Evolutionary conservation across 2,888 invertebrate genomes (phyloP).

Genomic region (Dyspetes luteomarginatus): DNA sequence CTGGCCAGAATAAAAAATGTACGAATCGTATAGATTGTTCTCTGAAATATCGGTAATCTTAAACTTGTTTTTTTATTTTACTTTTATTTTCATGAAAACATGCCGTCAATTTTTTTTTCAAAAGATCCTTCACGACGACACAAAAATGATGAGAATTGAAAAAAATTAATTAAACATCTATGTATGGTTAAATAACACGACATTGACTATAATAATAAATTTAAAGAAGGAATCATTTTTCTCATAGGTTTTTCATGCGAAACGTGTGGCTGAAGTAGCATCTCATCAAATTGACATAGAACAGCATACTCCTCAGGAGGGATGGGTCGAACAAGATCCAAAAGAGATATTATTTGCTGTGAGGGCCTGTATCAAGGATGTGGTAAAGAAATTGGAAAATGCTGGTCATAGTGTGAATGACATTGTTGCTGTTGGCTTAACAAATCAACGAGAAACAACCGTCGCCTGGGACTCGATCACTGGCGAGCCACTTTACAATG

Average conservation of each 20-base stretch:
- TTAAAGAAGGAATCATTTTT: neutral
- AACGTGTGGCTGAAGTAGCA: constrained; percentile 91
- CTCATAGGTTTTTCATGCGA: constrained; percentile 89
- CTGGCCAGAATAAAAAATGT: too few species aligned
- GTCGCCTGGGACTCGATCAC: constrained; percentile 97
- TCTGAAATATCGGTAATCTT: too few species aligned
- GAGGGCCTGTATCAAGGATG: constrained; percentile 91
- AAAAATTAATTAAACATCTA: neutral
- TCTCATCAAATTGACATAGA: constrained; percentile 93
- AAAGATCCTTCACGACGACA: too few species aligned
- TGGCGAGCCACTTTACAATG: constrained; percentile 96
- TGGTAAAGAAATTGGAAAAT: constrained; percentile 87
- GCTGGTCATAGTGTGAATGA: constrained; percentile 86
- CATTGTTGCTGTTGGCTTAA: constrained; percentile 94
- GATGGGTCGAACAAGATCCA: constrained; percentile 98
- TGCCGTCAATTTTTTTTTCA: too few species aligned
- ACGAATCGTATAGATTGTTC: too few species aligned
- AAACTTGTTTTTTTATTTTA: too few species aligned
- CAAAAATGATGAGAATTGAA: neutral
- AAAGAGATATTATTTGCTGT: constrained; percentile 92
- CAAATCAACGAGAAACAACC: constrained; percentile 98
- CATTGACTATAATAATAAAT: neutral
- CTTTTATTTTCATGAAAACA: too few species aligned
- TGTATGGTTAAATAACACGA: too few species aligned
- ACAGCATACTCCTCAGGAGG: constrained; percentile 92